Base-by-base conservation (phyloP, 2,888 invertebrate genomes). In the Dolichopus griseipennis region DNA sequence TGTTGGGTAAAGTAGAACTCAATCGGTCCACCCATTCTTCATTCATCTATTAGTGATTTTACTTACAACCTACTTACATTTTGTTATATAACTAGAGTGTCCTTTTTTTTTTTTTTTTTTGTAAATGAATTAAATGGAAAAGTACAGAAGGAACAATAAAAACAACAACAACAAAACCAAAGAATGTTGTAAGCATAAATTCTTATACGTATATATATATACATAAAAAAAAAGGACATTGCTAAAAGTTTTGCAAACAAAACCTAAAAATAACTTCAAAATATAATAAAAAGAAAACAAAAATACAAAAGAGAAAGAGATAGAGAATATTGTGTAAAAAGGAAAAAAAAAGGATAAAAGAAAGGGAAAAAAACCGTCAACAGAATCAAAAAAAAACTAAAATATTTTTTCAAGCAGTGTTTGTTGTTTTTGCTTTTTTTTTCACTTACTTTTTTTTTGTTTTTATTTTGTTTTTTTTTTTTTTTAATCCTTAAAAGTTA, bases 221-320 rank as follows among this genome's bases (percentile, higher is more conserved):
- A 52, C 18, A 52, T 2, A 52, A 52, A 18, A 52, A 52, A 52
- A 52, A 52, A 52, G 52, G 52, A 52, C 52, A 52, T 52, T 52
- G 15, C 18, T 52, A 52, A 52, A 52, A 52, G 52, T 52, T 52
- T 52, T 52, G n/a, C 52, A 52, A 52, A 52, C 52, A 52, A 52
- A 52, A 52, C 52, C 52, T 52, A 52, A 52, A 52, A 52, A 52
- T 52, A 52, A 52, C 52, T 52, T 52, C 18, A 52, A 52, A 52
- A 52, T 2, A 52, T 52, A 52, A 52, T 52, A 52, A 52, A 4
- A 41, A 7, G 52, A 18, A 5, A 18, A 18, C 52, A 52, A 18
- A 2, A 18, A 5, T 2, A 18, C 52, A 52, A 18, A 2, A 52
- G 52, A 18, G 18, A n/a, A n/a, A n/a, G n/a, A n/a, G n/a, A n/a